A percentile compares a stretch with the other conserved stretches of the same genome.
phyloP scores from a whole-genome alignment of 2,888 invertebrate genomes.

The Meteorus colon region DNA sequence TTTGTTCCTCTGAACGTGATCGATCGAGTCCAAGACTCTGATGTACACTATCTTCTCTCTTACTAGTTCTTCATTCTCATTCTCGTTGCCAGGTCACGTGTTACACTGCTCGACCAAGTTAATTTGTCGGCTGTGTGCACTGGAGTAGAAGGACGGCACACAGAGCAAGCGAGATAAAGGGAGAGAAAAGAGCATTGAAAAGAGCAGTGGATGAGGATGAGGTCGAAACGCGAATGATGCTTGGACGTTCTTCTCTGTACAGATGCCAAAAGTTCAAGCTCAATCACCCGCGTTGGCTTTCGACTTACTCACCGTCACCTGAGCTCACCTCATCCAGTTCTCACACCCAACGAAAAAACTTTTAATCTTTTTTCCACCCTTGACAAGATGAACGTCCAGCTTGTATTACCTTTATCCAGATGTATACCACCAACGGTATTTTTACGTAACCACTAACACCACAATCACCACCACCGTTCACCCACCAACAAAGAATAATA shows the following conservation, averaged over 20 bases:
- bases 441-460: not conserved
- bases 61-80: constrained; percentile 8
- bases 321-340: constrained; percentile 26
- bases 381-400: constrained; percentile 31
- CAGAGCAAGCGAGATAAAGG: not conserved
- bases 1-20: constrained; percentile 37
- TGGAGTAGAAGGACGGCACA: not conserved
- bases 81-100: constrained; percentile 48
- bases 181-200: constrained; percentile 11
- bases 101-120: constrained; percentile 49
- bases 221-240: constrained; percentile 10
- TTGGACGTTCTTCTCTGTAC: constrained; percentile 44
- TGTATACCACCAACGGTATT: not conserved
- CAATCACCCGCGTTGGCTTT: constrained; percentile 46
- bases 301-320: constrained; percentile 38
- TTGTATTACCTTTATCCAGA: constrained; percentile 1
- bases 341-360: constrained; percentile 24
- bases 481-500: not conserved
- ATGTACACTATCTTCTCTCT: not conserved
- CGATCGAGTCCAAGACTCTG: constrained; percentile 40
- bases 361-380: constrained; percentile 26
- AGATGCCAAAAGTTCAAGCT: constrained; percentile 44
- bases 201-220: constrained; percentile 7
- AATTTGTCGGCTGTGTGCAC: constrained; percentile 44
- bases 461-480: not conserved